Evolutionary conservation across 2,113 vertebrate species (phyloP).

Genomic region (Microcebus griseorufus): DNA sequence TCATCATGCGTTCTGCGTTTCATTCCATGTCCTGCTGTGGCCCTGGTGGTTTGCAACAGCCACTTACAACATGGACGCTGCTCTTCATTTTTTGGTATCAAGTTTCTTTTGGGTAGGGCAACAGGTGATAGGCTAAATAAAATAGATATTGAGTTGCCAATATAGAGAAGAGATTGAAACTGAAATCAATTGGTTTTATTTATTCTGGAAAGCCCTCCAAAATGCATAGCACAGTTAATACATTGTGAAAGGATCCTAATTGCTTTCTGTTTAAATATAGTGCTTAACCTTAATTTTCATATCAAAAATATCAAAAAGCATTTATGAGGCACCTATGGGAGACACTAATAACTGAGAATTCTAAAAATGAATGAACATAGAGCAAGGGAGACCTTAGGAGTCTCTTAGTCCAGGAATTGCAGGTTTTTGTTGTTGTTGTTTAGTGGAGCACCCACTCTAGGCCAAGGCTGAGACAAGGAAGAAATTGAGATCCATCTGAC

Average conservation of each 20-base stretch:
- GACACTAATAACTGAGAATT: neutral
- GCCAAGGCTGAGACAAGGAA: neutral
- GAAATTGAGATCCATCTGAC: fast-evolving
- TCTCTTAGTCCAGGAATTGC: no score
- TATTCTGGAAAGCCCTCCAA: neutral
- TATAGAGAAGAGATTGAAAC: neutral
- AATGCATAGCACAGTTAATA: neutral
- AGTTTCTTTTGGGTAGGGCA: neutral
- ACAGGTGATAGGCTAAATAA: neutral
- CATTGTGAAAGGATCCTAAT: neutral
- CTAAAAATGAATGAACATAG: neutral
- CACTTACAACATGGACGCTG: neutral
- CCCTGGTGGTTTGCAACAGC: neutral
- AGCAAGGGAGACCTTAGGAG: fast-evolving
- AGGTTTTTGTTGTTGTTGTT: no score
- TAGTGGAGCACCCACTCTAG: neutral
- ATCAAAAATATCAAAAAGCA: neutral
- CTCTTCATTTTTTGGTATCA: neutral
- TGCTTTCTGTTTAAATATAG: neutral
- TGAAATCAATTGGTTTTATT: no score
- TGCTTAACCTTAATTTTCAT: neutral
- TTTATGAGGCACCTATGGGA: neutral
- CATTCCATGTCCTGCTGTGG: neutral
- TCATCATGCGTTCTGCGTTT: neutral
- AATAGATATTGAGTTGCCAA: neutral